Evolutionary conservation across 2,888 invertebrate species (phyloP).

Genomic region (Ormyrus pomaceus): DNA sequence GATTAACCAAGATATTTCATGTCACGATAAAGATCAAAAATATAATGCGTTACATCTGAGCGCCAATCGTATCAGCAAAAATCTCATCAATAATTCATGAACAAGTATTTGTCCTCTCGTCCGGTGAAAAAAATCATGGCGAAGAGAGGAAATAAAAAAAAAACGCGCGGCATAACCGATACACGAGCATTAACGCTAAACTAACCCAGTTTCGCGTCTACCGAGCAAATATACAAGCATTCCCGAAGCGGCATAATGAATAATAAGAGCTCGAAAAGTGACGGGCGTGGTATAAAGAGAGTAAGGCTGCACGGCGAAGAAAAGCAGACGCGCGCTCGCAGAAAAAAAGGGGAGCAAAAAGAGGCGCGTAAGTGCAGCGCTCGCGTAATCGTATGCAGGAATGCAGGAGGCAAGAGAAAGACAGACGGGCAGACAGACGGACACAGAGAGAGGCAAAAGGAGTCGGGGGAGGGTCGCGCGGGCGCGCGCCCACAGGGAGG

Average conservation of each 20-base stretch:
- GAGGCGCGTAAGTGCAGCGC: conserved; percentile 67
- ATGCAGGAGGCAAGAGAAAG: conserved; percentile 68
- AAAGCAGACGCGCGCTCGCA: conserved; percentile 25
- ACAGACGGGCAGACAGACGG: background rate
- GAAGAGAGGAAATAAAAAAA: conserved; percentile 23
- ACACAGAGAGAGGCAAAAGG: background rate
- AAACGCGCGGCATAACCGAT: conserved; percentile 47
- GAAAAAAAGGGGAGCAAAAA: conserved; percentile 16
- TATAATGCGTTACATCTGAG: conserved; percentile 4
- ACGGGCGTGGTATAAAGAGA: conserved; percentile 35
- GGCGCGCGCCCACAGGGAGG: conserved; percentile 66
- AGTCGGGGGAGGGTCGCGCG: conserved; percentile 64
- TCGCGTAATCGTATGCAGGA: conserved; percentile 74
- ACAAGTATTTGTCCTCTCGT: conserved; percentile 26
- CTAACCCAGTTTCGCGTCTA: conserved; percentile 51
- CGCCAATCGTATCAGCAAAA: conserved; percentile 19
- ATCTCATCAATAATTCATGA: conserved; percentile 47
- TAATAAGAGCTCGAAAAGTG: conserved; percentile 45
- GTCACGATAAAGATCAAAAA: conserved; percentile 30
- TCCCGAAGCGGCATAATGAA: conserved; percentile 44
- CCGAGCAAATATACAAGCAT: background rate
- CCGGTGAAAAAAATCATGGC: conserved; percentile 27
- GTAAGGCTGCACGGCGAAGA: conserved; percentile 19
- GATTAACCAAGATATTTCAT: conserved; percentile 46
- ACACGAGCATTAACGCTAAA: conserved; percentile 26